phyloP scores from a whole-genome alignment of 1,140 invertebrate genomes.

The Drosophila orosa region DNA sequence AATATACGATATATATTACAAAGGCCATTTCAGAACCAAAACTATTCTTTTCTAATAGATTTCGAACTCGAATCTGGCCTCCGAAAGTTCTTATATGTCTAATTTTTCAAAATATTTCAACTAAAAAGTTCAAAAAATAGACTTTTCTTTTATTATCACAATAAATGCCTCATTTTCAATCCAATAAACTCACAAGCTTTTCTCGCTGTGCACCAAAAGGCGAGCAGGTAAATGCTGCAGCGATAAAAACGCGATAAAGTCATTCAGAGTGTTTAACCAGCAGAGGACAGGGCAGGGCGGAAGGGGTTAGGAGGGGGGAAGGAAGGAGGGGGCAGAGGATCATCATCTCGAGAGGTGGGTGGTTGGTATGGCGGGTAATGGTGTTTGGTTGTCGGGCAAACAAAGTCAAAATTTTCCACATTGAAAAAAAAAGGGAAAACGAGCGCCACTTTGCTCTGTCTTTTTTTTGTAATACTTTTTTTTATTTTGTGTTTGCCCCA shows the following conservation, averaged over 20 bases:
- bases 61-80: too few relatives aligned
- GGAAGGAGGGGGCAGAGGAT: neutral
- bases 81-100: too few relatives aligned
- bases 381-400: slow-evolving; percentile 22
- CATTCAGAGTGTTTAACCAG: slow-evolving; percentile 71
- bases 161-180: neutral
- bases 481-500: slow-evolving; percentile 38
- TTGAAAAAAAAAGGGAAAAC: slow-evolving; percentile 4
- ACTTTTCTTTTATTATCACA: neutral
- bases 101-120: too few relatives aligned
- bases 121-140: too few relatives aligned
- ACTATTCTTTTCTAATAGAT: too few relatives aligned
- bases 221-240: slow-evolving; percentile 67
- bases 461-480: neutral
- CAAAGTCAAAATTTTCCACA: slow-evolving; percentile 59
- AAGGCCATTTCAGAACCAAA: too few relatives aligned
- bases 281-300: too few relatives aligned
- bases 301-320: slow-evolving; percentile 7
- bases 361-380: neutral
- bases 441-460: neutral
- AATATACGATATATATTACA: too few relatives aligned
- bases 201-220: slow-evolving; percentile 12
- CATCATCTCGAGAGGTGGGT: slow-evolving; percentile 21
- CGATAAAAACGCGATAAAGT: slow-evolving; percentile 78
- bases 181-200: neutral